Conservation (phyloP, 2,113 vertebrate species). For the Myotis brandtii region DNA sequence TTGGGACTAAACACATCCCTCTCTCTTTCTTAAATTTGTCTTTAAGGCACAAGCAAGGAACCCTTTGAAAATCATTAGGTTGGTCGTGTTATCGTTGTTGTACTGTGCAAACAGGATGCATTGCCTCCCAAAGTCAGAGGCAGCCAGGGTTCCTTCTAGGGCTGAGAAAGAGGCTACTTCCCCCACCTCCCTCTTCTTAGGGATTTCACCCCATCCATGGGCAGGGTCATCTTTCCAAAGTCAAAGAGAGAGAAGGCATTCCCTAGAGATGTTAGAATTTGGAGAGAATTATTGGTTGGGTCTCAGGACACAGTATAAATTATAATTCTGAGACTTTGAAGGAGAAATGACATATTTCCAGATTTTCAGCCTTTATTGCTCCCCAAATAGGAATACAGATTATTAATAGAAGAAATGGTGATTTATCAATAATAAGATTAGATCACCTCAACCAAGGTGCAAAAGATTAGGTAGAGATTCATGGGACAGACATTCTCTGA, state of each 20-base stretch:
- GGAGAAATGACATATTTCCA: not conserved
- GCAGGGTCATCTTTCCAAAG: not conserved
- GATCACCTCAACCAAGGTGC: not conserved
- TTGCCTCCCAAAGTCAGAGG: not conserved
- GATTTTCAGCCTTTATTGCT: conserved; percentile 24
- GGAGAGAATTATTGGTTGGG: not conserved
- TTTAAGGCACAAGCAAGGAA: not conserved
- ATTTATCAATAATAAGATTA: conserved; percentile 11
- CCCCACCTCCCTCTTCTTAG: accelerated
- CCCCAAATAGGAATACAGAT: not conserved
- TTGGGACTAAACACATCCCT: not conserved
- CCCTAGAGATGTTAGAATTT: not conserved
- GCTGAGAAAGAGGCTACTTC: not conserved
- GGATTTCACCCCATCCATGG: not conserved
- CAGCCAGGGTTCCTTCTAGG: not conserved
- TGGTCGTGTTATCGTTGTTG: not conserved
- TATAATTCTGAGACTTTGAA: not conserved
- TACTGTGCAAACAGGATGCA: not conserved
- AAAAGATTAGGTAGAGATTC: not conserved
- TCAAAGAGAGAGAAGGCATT: not conserved
- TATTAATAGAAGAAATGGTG: not conserved
- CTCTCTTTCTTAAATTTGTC: not conserved
- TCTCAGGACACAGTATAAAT: not conserved
- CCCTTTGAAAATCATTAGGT: not conserved
- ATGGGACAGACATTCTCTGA: conserved; percentile 16